Conservation (phyloP, 2,797 vertebrate species). For the Dryobates pubescens region DNA sequence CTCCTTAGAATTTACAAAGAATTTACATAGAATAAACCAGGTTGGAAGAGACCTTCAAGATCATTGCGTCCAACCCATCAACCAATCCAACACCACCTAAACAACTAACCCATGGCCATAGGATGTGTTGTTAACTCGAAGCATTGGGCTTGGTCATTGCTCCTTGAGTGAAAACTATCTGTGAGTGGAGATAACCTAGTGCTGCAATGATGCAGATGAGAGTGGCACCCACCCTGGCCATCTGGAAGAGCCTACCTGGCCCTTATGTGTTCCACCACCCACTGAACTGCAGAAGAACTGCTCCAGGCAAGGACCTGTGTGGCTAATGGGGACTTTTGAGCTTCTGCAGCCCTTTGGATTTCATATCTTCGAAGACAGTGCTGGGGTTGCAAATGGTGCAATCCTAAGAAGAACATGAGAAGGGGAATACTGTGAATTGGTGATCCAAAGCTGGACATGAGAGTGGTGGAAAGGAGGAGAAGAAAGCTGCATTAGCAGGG, state of each 20-base stretch:
- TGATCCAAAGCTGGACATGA: background rate
- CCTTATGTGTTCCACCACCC: background rate
- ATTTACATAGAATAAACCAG: too few relatives aligned
- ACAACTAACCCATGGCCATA: too few relatives aligned
- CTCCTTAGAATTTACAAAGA: too few relatives aligned
- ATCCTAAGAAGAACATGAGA: accelerated
- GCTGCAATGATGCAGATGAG: background rate
- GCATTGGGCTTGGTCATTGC: accelerated
- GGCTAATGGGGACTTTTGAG: accelerated
- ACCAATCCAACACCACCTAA: too few relatives aligned
- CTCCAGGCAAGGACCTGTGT: background rate
- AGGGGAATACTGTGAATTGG: background rate
- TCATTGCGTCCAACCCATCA: too few relatives aligned
- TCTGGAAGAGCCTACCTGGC: background rate
- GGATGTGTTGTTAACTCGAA: background rate
- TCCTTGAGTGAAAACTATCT: background rate
- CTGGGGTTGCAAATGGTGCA: background rate
- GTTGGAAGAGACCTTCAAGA: too few relatives aligned
- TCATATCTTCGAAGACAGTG: too few relatives aligned
- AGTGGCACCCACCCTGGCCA: background rate
- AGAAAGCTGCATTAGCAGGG: background rate
- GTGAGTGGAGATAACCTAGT: background rate
- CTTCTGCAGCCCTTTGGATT: background rate
- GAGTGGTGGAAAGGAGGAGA: background rate
- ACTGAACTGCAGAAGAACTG: too few relatives aligned